Evolutionary conservation across 1,140 invertebrate species (phyloP).

Genomic region (Chlorops oryzae): DNA sequence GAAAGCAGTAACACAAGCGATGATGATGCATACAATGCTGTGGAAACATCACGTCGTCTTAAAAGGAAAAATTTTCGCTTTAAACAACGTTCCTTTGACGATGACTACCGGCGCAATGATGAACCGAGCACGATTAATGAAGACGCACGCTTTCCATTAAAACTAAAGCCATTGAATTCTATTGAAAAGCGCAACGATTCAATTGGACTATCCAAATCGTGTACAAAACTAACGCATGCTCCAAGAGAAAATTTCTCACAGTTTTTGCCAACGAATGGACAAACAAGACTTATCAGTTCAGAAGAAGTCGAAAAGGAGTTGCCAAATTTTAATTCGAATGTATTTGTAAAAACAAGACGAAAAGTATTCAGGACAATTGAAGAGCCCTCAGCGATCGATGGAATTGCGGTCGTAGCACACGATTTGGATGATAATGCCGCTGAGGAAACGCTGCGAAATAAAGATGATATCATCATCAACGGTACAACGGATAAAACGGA

Average conservation of each 20-base stretch:
- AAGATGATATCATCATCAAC: too few relatives aligned
- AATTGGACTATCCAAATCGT: too few relatives aligned
- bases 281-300: too few relatives aligned
- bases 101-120: conserved; percentile 27
- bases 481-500: too few relatives aligned
- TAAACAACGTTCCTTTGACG: conserved; percentile 39
- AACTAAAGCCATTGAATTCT: conserved; percentile 41
- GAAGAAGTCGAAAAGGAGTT: too few relatives aligned
- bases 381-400: conserved; percentile 30
- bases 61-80: conserved; percentile 43
- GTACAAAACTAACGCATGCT: conserved; percentile 8
- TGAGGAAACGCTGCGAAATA: too few relatives aligned
- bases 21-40: conserved; percentile 47
- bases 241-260: too few relatives aligned
- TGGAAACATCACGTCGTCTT: conserved; percentile 41
- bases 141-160: conserved; percentile 32
- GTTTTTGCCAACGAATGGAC: too few relatives aligned
- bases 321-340: too few relatives aligned
- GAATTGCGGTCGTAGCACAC: conserved; percentile 22
- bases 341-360: conserved; percentile 69
- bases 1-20: conserved; percentile 48
- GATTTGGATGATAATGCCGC: conserved; percentile 7
- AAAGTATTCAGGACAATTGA: conserved; percentile 66
- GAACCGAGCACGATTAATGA: conserved; percentile 21
- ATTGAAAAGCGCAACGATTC: conserved; percentile 44